These are phyloP conservation scores for Reticulitermes speratus DNA, from an alignment of 1,140 invertebrate genomes.

Conservation along the genomic window DNA sequence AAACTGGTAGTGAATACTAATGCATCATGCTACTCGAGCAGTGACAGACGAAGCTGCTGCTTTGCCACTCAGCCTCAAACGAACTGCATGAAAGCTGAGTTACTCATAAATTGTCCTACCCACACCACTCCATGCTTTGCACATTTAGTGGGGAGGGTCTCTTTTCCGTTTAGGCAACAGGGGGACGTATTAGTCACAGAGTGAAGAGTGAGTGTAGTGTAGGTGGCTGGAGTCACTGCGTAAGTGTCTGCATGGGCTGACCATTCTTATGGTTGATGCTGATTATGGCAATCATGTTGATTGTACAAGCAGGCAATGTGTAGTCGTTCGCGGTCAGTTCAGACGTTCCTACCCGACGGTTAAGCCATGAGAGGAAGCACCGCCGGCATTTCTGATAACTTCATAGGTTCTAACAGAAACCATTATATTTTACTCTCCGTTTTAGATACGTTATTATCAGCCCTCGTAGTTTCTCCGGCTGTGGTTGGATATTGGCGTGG, in stretches of 20 bases:
- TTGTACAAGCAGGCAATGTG: not conserved
- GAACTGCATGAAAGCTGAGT: not conserved
- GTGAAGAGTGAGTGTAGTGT: not conserved
- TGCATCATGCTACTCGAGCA: too few species aligned
- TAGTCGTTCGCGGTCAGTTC: not conserved
- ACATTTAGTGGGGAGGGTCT: not conserved
- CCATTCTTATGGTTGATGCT: not conserved
- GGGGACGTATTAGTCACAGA: not conserved
- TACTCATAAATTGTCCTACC: not conserved
- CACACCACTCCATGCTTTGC: not conserved
- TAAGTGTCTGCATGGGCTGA: not conserved
- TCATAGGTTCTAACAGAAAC: constrained; percentile 41
- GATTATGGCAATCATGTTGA: not conserved
- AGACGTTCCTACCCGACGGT: constrained; percentile 25
- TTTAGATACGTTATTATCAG: constrained; percentile 69
- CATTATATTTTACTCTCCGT: constrained; percentile 62
- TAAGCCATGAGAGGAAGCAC: constrained; percentile 41
- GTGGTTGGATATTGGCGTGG: constrained; percentile 85
- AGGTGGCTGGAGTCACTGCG: constrained; percentile 33
- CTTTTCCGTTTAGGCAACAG: not conserved
- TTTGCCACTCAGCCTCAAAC: too few species aligned
- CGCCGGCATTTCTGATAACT: constrained; percentile 43
- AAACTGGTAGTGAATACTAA: too few species aligned
- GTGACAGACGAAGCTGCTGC: too few species aligned
- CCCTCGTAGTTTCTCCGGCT: constrained; percentile 69